Base-by-base conservation (phyloP, 2,113 vertebrate species). In the Scophthalmus maximus region DNA sequence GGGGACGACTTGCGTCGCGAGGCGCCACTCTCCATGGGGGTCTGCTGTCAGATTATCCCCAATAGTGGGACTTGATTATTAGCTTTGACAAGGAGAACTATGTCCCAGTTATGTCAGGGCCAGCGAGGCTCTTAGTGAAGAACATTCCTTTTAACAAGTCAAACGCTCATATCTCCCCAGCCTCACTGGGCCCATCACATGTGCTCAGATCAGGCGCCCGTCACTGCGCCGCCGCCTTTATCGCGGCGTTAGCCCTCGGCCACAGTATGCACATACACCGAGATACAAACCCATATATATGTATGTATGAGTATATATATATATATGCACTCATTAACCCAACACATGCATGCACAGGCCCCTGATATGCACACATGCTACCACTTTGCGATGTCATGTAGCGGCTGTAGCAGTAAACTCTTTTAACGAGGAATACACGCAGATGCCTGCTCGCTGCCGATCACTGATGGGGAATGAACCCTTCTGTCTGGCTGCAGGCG, bases 91-190 rank as follows among this genome's bases (percentile, higher is more conserved):
- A 90, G 83, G 68, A 91, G 82, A 93, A 89, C 85, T 84, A 89
- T 79, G 91, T 90, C 91, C 91, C 83, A 93, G 90, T 93, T 94
- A 87, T 92, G 92, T 94, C 93, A 94, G 50, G 82, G 72, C 79
- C 88, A 88, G 84, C 85, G 53, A 84, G 78, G 82, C 78, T 92
- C 85, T 91, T 70, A 79, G 79, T 90, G 83, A 91, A 87, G 81
- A 91, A 87, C 86, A 93, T 87, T 68, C 80, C 60, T 90, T 92
- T 92, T 87, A 91, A 93, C 84, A 90, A 91, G 88, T 90, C 87
- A 90, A 91, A 90, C 44, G 44, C 83, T 87, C 46, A 79, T 80
- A 79, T 87, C 81, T 85, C 73, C 73, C 62, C 68, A 81, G 60
- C 82, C 83, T 83, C 64, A 69, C 79, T 67, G 73, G 84, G 78